Percentiles rank a stretch among this genome's conserved stretches.
Evolutionary conservation across 2,888 invertebrate species (phyloP).

Genomic region (Lypha dubia): DNA sequence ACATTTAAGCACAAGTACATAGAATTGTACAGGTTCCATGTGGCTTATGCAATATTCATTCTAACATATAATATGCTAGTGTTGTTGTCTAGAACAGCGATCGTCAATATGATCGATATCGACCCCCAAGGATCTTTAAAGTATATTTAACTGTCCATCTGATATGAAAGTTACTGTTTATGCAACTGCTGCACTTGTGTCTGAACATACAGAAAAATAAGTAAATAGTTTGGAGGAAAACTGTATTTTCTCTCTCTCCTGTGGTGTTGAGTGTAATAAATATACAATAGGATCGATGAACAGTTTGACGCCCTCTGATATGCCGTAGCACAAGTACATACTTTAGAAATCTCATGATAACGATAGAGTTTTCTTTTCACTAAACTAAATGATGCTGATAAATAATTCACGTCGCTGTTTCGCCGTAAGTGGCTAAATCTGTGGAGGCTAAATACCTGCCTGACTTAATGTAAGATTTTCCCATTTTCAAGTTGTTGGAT

Average conservation of each 20-base stretch:
- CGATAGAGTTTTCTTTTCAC: slow-evolving; percentile 49
- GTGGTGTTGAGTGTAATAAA: too few relatives aligned
- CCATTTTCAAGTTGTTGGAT: neutral
- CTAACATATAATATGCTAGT: neutral
- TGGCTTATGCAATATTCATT: neutral
- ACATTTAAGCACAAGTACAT: neutral
- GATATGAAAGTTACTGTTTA: neutral
- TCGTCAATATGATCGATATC: neutral
- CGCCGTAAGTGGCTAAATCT: neutral
- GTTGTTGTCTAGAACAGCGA: neutral
- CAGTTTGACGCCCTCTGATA: neutral
- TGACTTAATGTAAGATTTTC: neutral
- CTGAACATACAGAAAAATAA: neutral
- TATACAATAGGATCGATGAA: too few relatives aligned
- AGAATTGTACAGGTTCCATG: neutral
- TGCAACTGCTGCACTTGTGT: neutral
- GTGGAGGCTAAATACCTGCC: slow-evolving; percentile 1
- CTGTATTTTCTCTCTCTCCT: too few relatives aligned
- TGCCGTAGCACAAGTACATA: slow-evolving; percentile 23
- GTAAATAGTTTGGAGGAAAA: neutral
- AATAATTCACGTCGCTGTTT: neutral
- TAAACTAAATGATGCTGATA: slow-evolving; percentile 30
- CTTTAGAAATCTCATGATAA: slow-evolving; percentile 20
- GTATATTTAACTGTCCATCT: neutral
- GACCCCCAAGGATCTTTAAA: neutral